Percentiles rank a stretch among this genome's conserved stretches.
Conservation (phyloP, 64 coral and sea anemone species). For the Catalaphyllia jardinei region DNA sequence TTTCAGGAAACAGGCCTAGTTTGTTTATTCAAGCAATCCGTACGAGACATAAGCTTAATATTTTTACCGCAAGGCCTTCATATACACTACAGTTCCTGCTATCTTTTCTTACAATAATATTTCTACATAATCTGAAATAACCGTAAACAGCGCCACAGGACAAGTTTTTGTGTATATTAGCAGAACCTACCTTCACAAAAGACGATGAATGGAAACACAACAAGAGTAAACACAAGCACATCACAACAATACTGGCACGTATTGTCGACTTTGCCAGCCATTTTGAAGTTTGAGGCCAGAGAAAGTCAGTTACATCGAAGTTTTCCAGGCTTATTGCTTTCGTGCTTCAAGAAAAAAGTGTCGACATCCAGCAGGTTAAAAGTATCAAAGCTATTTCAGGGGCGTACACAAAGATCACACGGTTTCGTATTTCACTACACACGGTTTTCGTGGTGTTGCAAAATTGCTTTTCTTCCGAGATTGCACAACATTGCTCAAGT, state of each 20-base stretch:
- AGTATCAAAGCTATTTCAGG: not conserved
- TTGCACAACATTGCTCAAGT: not conserved
- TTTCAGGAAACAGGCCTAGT: no score
- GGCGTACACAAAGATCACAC: not conserved
- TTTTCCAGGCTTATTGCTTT: not conserved
- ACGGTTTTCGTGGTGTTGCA: not conserved
- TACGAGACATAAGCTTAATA: not conserved
- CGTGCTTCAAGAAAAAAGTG: not conserved
- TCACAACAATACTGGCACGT: not conserved
- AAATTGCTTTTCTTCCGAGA: not conserved
- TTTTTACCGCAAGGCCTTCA: not conserved
- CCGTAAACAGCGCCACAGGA: constrained; percentile 12
- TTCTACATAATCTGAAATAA: not conserved
- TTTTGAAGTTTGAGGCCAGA: not conserved
- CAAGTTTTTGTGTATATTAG: not conserved
- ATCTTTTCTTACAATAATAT: not conserved
- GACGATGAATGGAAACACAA: constrained; percentile 15
- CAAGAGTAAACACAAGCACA: constrained; percentile 3
- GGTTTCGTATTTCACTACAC: not conserved
- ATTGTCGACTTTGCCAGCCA: not conserved
- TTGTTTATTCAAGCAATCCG: not conserved
- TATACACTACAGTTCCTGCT: not conserved
- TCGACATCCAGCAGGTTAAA: not conserved
- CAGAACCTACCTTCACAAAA: constrained; percentile 23
- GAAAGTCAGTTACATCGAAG: not conserved